Evolutionary conservation across 2,888 invertebrate genomes (phyloP), one percentile per base, ranked within the genome.

Genomic region (Diabrotica balteata): DNA sequence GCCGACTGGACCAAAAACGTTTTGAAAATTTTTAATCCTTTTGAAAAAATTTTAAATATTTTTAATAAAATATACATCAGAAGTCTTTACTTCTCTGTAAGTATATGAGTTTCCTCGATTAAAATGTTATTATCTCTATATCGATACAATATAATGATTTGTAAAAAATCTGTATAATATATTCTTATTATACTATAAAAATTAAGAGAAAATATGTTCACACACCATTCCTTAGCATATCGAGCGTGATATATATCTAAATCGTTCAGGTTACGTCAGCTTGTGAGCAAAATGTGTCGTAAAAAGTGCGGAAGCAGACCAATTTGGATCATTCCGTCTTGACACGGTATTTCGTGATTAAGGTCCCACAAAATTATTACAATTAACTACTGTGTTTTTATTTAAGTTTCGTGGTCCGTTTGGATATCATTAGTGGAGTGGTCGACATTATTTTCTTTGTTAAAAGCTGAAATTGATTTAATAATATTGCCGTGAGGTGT

Each of bases 291-390:
- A 61, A 53, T 43, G 61, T 32, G 61, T 22, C 46, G 42, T 57
- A 63, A 63, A 63, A 57, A 63, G 57, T 63, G 45, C 77, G 77
- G 77, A 77, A 78, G 74, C 73, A 69, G 73, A 73, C 71, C 74
- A 75, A 76, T 77, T 76, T 74, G 73, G 69, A 73, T 75, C 71
- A 75, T 74, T 74, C 66, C 64, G 68, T 69, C 73, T 73, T 72
- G 74, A 76, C 78, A 78, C 76, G 78, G 77, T 77, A 78, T 78
- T 73, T 67, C 66, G 76, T 75, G 69, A 78, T 78, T 78, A 77
- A 70, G 72, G 67, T 63, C 62, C 66, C 62, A 11, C 22, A 54
- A 71, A 73, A 72, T 74, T 72, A 70, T 67, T 63, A 72, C 70
- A 74, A 74, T 75, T 73, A 68, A 68, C 60, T 63, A 65, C 68